phyloP scores from a whole-genome alignment of 2,113 vertebrate genomes.

The Chaenocephalus aceratus region DNA sequence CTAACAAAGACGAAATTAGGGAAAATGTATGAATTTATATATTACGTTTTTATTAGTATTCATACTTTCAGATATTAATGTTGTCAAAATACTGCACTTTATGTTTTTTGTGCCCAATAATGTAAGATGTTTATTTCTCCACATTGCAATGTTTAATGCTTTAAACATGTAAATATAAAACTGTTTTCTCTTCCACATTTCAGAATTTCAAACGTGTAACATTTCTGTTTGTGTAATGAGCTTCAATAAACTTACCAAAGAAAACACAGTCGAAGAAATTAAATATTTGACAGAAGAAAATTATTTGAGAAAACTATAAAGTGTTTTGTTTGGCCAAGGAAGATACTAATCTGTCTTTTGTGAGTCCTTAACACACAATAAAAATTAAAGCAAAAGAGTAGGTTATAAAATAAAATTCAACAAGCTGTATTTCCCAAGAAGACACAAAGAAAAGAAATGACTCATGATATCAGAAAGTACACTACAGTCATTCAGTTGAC shows the following conservation, averaged over 20 bases:
- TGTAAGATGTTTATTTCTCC: background rate
- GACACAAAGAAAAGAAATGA: background rate
- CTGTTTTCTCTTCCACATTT: background rate
- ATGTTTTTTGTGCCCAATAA: background rate
- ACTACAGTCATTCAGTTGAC: background rate
- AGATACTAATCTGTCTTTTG: background rate
- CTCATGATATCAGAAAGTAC: background rate
- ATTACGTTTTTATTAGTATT: background rate
- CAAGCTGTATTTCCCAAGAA: background rate
- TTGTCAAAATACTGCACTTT: background rate
- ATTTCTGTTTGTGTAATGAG: background rate
- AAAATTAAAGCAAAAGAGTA: background rate
- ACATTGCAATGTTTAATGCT: background rate
- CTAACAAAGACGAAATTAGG: background rate
- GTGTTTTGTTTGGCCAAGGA: background rate
- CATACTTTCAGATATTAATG: background rate
- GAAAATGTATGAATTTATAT: background rate
- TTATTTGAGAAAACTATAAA: background rate
- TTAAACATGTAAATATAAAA: background rate
- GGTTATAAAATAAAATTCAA: background rate
- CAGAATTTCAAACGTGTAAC: background rate
- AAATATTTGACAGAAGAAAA: background rate
- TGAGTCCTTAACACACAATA: background rate
- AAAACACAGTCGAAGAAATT: background rate
- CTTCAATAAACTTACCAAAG: constrained; percentile 34